Conservation (phyloP, 2,888 invertebrate species). For the Branchipolynoe longqiensis region DNA sequence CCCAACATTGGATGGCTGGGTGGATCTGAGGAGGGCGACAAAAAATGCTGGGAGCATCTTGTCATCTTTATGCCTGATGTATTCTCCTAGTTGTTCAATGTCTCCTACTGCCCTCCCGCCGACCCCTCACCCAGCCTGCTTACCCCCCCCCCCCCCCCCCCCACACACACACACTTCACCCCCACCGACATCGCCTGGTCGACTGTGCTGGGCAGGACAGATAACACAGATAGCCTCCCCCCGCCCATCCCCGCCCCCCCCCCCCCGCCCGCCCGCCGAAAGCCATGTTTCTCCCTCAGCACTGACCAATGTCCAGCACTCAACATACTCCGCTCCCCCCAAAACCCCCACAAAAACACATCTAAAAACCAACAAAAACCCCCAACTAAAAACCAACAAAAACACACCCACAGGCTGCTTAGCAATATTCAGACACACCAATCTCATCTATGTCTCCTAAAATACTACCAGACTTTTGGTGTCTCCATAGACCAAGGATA, state of each 20-base stretch:
- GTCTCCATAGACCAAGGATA: too few relatives aligned
- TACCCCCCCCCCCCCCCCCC: too few relatives aligned
- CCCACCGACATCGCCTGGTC: neutral
- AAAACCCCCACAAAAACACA: too few relatives aligned
- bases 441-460: too few relatives aligned
- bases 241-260: neutral
- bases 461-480: too few relatives aligned
- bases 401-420: too few relatives aligned
- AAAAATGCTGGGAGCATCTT: neutral
- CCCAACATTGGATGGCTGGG: neutral
- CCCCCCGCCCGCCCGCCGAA: neutral
- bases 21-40: slow-evolving; percentile 9
- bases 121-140: too few relatives aligned
- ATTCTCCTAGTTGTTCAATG: slow-evolving; percentile 18
- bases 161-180: neutral
- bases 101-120: too few relatives aligned
- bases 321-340: neutral
- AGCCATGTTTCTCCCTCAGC: neutral
- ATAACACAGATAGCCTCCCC: slow-evolving; percentile 11
- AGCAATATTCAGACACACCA: too few relatives aligned
- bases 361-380: too few relatives aligned
- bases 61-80: slow-evolving; percentile 45
- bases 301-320: neutral
- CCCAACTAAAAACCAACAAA: too few relatives aligned
- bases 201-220: neutral